A percentile compares a stretch with the other conserved stretches of the same genome.
phyloP scores from a whole-genome alignment of 1,140 invertebrate genomes.

The Trypoxylus dichotomus region DNA sequence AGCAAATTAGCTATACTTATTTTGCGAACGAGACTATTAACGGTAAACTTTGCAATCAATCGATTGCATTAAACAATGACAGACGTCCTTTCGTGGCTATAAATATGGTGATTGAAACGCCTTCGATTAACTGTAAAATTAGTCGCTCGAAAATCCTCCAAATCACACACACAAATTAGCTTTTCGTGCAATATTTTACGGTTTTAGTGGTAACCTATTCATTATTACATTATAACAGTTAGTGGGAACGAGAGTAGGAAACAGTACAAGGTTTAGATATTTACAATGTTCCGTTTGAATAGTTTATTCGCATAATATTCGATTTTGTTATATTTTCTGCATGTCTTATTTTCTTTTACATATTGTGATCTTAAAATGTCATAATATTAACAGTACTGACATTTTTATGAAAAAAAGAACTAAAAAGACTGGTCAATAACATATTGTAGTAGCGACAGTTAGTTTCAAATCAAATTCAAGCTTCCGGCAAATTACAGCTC shows the following conservation, averaged over 20 bases:
- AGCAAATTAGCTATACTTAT: too few relatives aligned
- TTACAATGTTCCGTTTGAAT: background rate
- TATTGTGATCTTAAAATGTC: too few relatives aligned
- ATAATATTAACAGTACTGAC: too few relatives aligned
- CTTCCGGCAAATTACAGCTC: too few relatives aligned
- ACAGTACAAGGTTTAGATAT: background rate
- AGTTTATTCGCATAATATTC: background rate
- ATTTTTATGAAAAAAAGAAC: too few relatives aligned
- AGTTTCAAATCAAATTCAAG: too few relatives aligned
- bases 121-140: slow-evolving; percentile 25
- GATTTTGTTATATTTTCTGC: too few relatives aligned
- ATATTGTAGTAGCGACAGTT: too few relatives aligned
- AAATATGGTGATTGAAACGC: background rate
- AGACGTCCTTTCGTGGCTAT: background rate
- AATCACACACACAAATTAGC: slow-evolving; percentile 15
- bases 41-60: background rate
- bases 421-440: too few relatives aligned
- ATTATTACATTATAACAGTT: background rate
- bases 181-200: slow-evolving; percentile 19
- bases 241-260: background rate
- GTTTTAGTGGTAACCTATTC: background rate
- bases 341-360: too few relatives aligned
- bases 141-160: background rate
- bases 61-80: background rate
- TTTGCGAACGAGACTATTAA: background rate